These are phyloP conservation scores for Palloptera scutellata DNA, from an alignment of 2,888 invertebrate species.

Conservation along the genomic window DNA sequence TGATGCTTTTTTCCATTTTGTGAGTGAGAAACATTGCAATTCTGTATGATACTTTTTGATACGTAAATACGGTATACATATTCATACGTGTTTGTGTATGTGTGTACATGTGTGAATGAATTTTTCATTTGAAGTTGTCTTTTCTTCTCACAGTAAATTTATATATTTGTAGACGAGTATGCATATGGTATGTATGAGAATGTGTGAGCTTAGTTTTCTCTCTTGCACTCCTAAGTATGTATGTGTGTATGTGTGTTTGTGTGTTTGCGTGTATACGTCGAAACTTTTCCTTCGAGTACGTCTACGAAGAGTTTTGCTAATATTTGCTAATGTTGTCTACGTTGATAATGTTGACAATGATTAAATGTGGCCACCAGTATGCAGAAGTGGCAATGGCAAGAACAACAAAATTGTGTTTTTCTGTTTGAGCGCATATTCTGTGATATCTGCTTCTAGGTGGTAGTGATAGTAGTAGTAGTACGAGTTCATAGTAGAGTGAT, in stretches of 20 bases:
- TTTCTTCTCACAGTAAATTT: neutral
- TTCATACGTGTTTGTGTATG: neutral
- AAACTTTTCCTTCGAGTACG: neutral
- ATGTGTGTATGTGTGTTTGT: neutral
- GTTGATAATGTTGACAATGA: conserved; percentile 32
- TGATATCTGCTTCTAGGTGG: too few relatives aligned
- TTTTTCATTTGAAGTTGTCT: neutral
- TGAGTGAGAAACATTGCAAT: conserved; percentile 20
- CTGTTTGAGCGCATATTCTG: neutral
- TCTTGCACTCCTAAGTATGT: neutral
- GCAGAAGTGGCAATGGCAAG: neutral
- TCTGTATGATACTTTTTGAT: conserved; percentile 7
- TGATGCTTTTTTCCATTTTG: neutral
- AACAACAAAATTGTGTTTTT: neutral
- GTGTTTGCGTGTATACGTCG: conserved; percentile 3
- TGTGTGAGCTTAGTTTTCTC: too few relatives aligned
- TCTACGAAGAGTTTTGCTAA: conserved; percentile 49
- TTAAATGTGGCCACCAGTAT: conserved; percentile 26
- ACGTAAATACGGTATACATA: neutral
- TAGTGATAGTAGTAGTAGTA: too few relatives aligned
- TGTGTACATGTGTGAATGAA: neutral
- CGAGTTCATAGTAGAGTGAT: too few relatives aligned
- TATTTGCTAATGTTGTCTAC: conserved; percentile 53
- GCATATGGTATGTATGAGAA: too few relatives aligned
- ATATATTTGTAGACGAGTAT: conserved; percentile 9